Percentiles rank a stretch among this genome's conserved stretches.
These are phyloP conservation scores for Tyrophagus putrescentiae DNA, from an alignment of 1,140 invertebrate species.

Conservation along the genomic window DNA sequence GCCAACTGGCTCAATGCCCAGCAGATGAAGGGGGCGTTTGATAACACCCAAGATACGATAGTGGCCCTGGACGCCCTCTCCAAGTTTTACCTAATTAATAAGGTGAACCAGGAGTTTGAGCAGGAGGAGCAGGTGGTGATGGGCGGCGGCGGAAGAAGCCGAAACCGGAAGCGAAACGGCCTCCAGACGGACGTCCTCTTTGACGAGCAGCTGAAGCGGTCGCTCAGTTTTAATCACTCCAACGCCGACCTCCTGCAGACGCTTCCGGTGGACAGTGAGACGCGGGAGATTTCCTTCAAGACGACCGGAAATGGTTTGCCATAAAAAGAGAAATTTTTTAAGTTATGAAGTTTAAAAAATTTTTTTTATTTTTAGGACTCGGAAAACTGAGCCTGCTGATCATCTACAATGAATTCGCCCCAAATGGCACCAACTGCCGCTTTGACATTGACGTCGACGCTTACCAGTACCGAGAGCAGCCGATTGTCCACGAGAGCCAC, in stretches of 20 bases:
- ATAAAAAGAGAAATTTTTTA: too few species aligned
- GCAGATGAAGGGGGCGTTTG: slow-evolving; percentile 31
- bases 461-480: slow-evolving; percentile 22
- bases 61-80: slow-evolving; percentile 34
- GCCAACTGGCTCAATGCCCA: slow-evolving; percentile 34
- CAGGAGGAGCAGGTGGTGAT: background rate
- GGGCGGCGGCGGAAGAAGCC: too few species aligned
- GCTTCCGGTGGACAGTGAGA: slow-evolving; percentile 20
- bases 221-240: slow-evolving; percentile 21
- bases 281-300: slow-evolving; percentile 24
- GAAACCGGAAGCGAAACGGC: slow-evolving; percentile 27
- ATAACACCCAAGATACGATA: slow-evolving; percentile 37
- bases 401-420: slow-evolving; percentile 31
- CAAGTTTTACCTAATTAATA: slow-evolving; percentile 31
- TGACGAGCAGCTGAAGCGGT: slow-evolving; percentile 5
- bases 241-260: slow-evolving; percentile 26
- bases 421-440: slow-evolving; percentile 29
- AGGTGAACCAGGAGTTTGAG: background rate
- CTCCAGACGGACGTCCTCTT: slow-evolving; percentile 16
- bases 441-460: slow-evolving; percentile 19
- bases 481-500: background rate
- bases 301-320: slow-evolving; percentile 33
- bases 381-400: slow-evolving; percentile 32
- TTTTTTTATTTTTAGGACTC: too few species aligned
- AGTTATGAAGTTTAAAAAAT: too few species aligned